A percentile compares a stretch with the other conserved stretches of the same genome.
Conservation (phyloP, 2,113 vertebrate genomes). For the Prunella fulvescens region DNA sequence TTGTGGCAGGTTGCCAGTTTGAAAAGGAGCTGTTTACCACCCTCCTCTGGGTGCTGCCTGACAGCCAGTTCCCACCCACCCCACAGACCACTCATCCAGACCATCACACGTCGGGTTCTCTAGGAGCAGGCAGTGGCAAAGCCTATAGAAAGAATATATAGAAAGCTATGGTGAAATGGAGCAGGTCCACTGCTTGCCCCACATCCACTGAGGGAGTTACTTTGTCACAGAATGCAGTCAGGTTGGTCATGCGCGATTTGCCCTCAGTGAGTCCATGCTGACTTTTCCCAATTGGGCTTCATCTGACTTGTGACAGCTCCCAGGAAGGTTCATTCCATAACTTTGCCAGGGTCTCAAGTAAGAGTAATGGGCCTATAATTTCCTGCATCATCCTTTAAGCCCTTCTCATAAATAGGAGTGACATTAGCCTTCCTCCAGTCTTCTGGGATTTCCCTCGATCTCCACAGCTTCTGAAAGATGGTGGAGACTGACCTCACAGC, state of each 20-base stretch:
- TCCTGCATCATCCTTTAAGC: background rate
- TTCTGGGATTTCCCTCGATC: background rate
- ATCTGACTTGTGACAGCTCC: background rate
- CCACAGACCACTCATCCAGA: background rate
- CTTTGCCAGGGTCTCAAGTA: background rate
- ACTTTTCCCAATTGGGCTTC: background rate
- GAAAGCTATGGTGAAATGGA: background rate
- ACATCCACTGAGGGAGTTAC: background rate
- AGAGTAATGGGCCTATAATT: background rate
- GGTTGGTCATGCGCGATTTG: background rate
- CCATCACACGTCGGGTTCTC: fast-evolving
- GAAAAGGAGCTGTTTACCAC: background rate
- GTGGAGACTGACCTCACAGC: background rate
- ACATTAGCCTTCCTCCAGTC: background rate
- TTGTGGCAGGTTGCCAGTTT: background rate
- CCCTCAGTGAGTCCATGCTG: background rate
- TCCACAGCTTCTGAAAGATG: background rate
- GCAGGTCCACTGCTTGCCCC: background rate
- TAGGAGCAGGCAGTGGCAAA: background rate
- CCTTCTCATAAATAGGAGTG: background rate
- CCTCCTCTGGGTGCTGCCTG: too few relatives aligned
- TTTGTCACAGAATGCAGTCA: background rate
- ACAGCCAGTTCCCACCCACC: background rate
- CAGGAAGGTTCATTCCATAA: background rate
- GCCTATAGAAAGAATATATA: background rate